phyloP scores from a whole-genome alignment of 2,797 vertebrate genomes.

The Coluber constrictor region DNA sequence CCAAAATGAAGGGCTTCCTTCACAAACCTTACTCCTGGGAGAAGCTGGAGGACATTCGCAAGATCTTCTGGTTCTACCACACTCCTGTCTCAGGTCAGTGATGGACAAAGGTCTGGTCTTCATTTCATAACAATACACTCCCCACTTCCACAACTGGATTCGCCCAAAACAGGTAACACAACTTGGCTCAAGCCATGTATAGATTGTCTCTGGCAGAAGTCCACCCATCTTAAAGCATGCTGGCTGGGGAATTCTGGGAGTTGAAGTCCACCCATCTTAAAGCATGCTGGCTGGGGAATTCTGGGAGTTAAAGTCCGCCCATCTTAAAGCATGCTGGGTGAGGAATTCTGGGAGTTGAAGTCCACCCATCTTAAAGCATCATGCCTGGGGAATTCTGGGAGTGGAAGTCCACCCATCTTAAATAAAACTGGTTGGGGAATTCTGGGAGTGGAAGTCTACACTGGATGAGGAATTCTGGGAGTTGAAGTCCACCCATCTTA shows the following conservation, averaged over 20 bases:
- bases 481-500: not conserved
- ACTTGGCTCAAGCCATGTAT: not conserved
- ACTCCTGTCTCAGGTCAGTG: conserved; percentile 48
- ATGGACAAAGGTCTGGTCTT: not conserved
- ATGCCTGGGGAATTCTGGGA: not conserved
- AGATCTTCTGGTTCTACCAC: conserved; percentile 61
- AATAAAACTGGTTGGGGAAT: fast-evolving
- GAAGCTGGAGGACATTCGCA: conserved; percentile 59
- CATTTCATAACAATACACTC: not conserved
- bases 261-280: no score
- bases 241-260: no score
- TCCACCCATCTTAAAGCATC: no score
- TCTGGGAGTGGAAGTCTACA: no score
- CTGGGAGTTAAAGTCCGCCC: no score
- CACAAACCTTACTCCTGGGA: conserved; percentile 59
- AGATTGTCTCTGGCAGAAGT: not conserved
- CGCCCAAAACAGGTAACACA: not conserved
- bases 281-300: not conserved
- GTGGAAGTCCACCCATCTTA: not conserved
- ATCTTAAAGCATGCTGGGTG: no score
- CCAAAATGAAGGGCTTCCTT: conserved; percentile 60
- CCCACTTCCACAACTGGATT: no score
- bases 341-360: no score
- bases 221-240: no score
- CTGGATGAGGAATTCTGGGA: no score